Evolutionary conservation across 2,113 vertebrate species (phyloP).

Genomic region (Tamias sibiricus): DNA sequence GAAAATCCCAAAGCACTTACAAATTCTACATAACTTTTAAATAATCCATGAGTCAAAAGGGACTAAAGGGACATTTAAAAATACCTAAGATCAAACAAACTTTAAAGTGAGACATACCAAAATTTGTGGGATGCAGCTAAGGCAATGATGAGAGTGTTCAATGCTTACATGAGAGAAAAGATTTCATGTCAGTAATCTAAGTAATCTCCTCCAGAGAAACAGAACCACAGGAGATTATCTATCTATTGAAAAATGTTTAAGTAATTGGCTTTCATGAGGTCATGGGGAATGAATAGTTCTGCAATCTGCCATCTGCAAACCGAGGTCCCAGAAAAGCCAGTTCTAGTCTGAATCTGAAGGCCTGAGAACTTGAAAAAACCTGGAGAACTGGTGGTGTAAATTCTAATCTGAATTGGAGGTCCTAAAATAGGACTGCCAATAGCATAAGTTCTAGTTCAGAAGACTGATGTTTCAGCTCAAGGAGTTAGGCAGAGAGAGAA

Average conservation of each 20-base stretch:
- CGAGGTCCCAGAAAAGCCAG: background rate
- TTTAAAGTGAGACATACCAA: background rate
- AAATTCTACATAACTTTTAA: background rate
- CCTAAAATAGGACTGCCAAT: no score
- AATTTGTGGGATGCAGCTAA: background rate
- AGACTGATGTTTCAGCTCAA: background rate
- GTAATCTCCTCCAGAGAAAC: background rate
- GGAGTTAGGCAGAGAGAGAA: background rate
- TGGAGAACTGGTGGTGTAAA: background rate
- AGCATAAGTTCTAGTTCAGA: background rate
- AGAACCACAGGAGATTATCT: background rate
- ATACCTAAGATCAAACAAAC: background rate
- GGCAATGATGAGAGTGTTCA: background rate
- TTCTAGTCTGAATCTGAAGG: background rate
- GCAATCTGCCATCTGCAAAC: background rate
- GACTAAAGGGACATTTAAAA: constrained; percentile 39
- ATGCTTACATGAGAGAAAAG: background rate
- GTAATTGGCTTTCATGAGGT: background rate
- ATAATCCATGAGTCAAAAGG: constrained; percentile 3
- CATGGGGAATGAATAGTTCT: background rate
- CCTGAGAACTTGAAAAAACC: background rate
- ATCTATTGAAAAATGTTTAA: background rate
- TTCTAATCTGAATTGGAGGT: background rate
- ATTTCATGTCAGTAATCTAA: background rate
- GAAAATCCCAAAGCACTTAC: background rate